These are phyloP conservation scores for Orius laevigatus DNA, from an alignment of 1,140 invertebrate species.

Conservation along the genomic window DNA sequence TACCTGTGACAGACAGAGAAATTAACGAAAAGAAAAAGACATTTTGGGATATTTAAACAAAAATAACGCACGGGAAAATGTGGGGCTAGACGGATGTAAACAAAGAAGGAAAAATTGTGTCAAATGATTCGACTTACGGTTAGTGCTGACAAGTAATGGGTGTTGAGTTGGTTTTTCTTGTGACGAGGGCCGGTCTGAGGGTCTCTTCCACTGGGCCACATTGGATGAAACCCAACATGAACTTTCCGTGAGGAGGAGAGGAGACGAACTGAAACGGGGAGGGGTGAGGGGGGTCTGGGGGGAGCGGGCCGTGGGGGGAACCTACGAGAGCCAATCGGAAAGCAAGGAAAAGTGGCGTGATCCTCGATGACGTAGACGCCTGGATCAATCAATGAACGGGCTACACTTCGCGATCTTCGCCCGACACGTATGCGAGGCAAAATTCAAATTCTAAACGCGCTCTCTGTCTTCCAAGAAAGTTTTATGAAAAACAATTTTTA, in stretches of 20 bases:
- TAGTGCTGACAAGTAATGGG: not conserved
- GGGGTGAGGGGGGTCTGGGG: too few relatives aligned
- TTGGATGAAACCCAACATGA: not conserved
- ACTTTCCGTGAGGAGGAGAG: not conserved
- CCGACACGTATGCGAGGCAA: too few relatives aligned
- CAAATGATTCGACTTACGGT: not conserved
- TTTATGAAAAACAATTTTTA: too few relatives aligned
- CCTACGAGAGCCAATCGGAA: conserved; percentile 6
- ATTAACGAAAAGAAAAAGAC: too few relatives aligned
- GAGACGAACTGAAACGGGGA: too few relatives aligned
- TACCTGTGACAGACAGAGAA: conserved; percentile 5
- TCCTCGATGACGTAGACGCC: conserved; percentile 11
- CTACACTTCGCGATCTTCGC: too few relatives aligned
- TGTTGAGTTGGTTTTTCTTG: not conserved
- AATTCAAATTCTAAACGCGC: too few relatives aligned
- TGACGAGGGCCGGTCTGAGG: not conserved
- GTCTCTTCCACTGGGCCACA: not conserved
- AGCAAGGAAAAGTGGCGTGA: conserved; percentile 10
- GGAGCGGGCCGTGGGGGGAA: not conserved
- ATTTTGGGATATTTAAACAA: not conserved
- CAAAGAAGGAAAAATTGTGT: not conserved
- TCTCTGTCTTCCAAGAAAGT: too few relatives aligned
- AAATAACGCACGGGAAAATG: not conserved
- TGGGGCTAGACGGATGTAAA: not conserved
- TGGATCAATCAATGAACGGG: conserved; percentile 11